Evolutionary conservation across 2,888 invertebrate species (phyloP), one percentile per base, ranked within the genome.

Genomic region (Gandaritis pyraliata): DNA sequence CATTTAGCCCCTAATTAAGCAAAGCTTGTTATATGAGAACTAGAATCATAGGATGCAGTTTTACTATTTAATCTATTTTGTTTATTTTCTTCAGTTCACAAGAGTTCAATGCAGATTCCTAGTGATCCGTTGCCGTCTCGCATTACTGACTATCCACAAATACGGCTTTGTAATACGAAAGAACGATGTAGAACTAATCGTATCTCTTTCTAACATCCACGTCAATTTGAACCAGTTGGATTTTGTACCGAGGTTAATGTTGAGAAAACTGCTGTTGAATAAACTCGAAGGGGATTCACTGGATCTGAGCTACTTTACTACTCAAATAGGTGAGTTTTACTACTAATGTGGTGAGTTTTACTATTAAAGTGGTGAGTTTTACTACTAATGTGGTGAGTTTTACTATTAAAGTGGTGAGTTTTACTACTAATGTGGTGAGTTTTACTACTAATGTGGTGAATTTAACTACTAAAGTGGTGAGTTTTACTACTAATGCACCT

Each of bases 61-160:
- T 3, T 23, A 23, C 23, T 23, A 23, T 2, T 33, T 7, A 33
- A 33, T 10, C 33, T 33, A n/a, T 16, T 15, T 10, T 15, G 1
- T 16, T 10, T n/a, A n/a, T n/a, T 10, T 13, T 10, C 46, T 65
- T 77, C 77, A 90, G 90, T 86, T 88, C 69, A 72, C 74, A 2
- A 59, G 72, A 41, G 61, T 78, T 6, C 78, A 82, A 65, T 91
- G 91, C 74, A 87, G 79, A 47, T 90, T 90, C 68, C 69, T 90
- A 0, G 85, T 88, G 0, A 69, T 85, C 1, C 72, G 85, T 2
- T 68, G 76, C 36, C 74, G 79, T 0, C 41, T 67, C 0, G 87
- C 88, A 0, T 68, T 91, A 0, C 45, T 80, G 0, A 70, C 70
- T 0, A 70, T 91, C 6, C 91, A 90, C 72, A 81, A 82, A 12